Evolutionary conservation across 2,113 vertebrate genomes (phyloP), one percentile per base, ranked within the genome.

Genomic region (Pelecanoides urinatrix): DNA sequence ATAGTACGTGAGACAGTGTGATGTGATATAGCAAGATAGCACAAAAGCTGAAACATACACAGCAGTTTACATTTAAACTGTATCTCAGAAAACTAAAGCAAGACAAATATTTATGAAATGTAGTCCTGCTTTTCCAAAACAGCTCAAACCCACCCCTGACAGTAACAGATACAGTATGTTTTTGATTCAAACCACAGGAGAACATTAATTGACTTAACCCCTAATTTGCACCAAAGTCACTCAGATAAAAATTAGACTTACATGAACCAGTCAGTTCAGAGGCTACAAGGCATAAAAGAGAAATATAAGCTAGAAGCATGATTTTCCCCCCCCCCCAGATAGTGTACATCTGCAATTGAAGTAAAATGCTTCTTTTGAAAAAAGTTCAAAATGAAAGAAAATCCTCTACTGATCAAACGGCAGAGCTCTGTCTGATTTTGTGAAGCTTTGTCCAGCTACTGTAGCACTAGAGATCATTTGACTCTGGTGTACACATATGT

Each of bases 61-160:
- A 94, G 70, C 36, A 82, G 86, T 91, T 85, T 85, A 97, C 50
- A 49, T 65, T 86, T 25, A 67, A 58, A 86, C 44, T 94, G 73
- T 90, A 96, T 95, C 95, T 86, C 83, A 95, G 94, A 96, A 94
- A 96, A 90, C 94, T 75, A 74, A 63, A 76, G 65, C 65, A 86
- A 94, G 93, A 87, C 74, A 94, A 94, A 97, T 94, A 85, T 92
- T 96, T 90, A 83, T 34, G 80, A 88, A 95, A 95, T 91, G 56
- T 71, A 92, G 79, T 32, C n/a, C 61, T 92, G 85, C 74, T 91
- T 83, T 89, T 96, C 79, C 90, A 92, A 94, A 83, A 81, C 0
- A 3, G 45, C 55, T 84, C 76, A 89, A 95, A 56, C 44, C 66
- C 79, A 88, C 70, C 76, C 81, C 73, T 81, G 34, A 61, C 77